Percentiles rank a stretch among this genome's conserved stretches.
These are phyloP conservation scores for Fringilla coelebs DNA, from an alignment of 2,797 vertebrate genomes.

Conservation along the genomic window DNA sequence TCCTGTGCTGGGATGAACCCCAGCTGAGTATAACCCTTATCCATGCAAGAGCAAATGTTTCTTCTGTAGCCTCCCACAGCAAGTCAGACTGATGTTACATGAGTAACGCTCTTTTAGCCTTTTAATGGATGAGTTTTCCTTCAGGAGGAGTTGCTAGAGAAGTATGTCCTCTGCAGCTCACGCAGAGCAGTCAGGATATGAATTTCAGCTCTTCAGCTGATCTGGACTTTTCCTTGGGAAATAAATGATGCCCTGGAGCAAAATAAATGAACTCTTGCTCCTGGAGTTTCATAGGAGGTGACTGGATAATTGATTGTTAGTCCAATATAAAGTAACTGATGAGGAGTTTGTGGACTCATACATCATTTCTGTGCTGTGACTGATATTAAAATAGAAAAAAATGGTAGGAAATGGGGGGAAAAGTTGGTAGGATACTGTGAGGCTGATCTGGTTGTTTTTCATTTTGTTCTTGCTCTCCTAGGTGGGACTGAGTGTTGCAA, in stretches of 20 bases:
- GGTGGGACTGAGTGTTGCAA: conserved; percentile 45
- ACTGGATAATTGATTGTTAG: conserved; percentile 31
- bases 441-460: neutral
- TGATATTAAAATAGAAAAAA: neutral
- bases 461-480: conserved; percentile 39
- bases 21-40: neutral
- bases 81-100: neutral
- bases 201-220: conserved; percentile 3
- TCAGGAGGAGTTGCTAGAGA: neutral
- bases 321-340: conserved; percentile 28
- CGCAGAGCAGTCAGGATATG: neutral
- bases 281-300: neutral
- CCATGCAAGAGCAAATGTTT: neutral
- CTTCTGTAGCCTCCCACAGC: neutral
- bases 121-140: neutral
- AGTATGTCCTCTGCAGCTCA: neutral
- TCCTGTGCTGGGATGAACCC: neutral
- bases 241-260: conserved; percentile 33
- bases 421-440: neutral
- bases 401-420: neutral
- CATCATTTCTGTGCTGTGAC: neutral
- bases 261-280: conserved; percentile 31
- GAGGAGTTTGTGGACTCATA: neutral
- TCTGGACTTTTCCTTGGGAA: conserved; percentile 8
- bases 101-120: accelerated